Evolutionary conservation across 2,113 vertebrate species (phyloP), one percentile per base, ranked within the genome.

Genomic region (Burhinus bistriatus): DNA sequence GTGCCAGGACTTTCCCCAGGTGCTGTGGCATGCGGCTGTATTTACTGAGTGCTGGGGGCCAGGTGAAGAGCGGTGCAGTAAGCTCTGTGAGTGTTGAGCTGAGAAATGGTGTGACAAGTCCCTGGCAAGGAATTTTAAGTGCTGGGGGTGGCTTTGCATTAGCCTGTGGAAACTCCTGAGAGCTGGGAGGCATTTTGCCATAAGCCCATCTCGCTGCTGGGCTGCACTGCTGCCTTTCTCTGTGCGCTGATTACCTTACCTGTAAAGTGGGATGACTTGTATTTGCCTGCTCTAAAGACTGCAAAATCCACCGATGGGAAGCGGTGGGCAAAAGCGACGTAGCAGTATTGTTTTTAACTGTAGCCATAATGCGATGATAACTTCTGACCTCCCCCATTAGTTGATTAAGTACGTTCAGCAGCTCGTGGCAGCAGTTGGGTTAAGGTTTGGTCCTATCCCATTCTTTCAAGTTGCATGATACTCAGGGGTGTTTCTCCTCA

Each of bases 61-160:
- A 1, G 26, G 26, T 12, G n/a, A 40, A 32, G 58, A 49, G 32
- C 0, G 0, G 6, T 38, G 49, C 44, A 12, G 25, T 6, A 36
- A 58, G 14, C 13, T 19, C 17, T 16, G 76, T 21, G 32, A 27
- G 3, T 2, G 11, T 1, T 30, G 21, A 36, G 73, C 55, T 71
- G 16, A 64, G 29, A 62, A 93, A 57, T 27, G 30, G 19, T 40
- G 11, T 0, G 4, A 22, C 18, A 17, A 21, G 61, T 34, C 44
- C n/a, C 12, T 69, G 51, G 49, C 12, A 76, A n/a, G 52, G n/a
- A 64, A 52, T n/a, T 45, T 27, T 26, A 64, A 40, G 32, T 49
- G 58, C n/a, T 59, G 11, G 36, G 5, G 14, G 9, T 76, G 25
- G 22, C 45, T 83, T 62, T 83, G 27, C 1, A 1, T 64, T 54